Conservation (phyloP, 2,113 vertebrate genomes). For the Triplophysa siluroides region DNA sequence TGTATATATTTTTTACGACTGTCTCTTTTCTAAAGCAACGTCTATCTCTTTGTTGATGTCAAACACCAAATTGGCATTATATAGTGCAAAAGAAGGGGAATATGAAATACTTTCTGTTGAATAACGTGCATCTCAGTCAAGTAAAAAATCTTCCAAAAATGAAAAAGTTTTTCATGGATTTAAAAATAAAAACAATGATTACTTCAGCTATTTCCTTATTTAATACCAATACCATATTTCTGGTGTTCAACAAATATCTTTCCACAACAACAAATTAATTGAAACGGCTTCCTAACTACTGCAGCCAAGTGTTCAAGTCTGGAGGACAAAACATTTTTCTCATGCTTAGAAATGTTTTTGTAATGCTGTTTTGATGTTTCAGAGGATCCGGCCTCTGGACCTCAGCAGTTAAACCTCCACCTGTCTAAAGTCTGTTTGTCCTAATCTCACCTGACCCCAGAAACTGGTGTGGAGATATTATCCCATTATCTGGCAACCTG, state of each 20-base stretch:
- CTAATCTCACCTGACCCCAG: background rate
- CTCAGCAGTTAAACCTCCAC: conserved; percentile 37
- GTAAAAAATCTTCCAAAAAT: background rate
- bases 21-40: background rate
- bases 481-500: conserved; percentile 17
- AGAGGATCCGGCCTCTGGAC: conserved; percentile 16
- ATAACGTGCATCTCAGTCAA: background rate
- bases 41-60: background rate
- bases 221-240: background rate
- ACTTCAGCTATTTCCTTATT: background rate
- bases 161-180: background rate
- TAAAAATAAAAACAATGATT: background rate
- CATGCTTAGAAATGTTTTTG: background rate
- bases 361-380: background rate
- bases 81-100: background rate
- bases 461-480: background rate
- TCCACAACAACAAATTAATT: background rate
- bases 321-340: background rate
- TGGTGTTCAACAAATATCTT: background rate
- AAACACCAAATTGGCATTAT: background rate
- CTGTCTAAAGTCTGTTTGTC: conserved; percentile 5
- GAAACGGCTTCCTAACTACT: background rate
- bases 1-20: background rate
- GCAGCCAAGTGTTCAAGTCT: background rate
- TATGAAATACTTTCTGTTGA: background rate